Base-by-base conservation (phyloP, 2,888 invertebrate genomes). In the Cistogaster globosa region DNA sequence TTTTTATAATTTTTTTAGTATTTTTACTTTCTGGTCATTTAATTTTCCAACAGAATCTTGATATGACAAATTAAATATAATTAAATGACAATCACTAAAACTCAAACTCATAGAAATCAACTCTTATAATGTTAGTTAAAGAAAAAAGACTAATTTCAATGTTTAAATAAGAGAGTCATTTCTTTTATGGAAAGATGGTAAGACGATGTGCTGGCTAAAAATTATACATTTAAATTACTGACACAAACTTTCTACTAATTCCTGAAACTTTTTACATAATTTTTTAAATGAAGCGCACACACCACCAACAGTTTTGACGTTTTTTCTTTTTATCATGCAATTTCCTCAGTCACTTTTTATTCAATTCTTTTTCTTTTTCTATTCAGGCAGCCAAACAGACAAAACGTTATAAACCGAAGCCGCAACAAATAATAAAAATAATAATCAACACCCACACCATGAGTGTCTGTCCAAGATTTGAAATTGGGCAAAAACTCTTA, bases 391-490 rank as follows among this genome's bases (percentile, higher is more conserved):
- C 8, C 18, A 60, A 69, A 62, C 45, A 65, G 9, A n/a, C 84
- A 84, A 80, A 84, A 80, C 84, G 38, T 32, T n/a, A 62, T n/a
- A 76, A 67, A 84, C 84, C 80, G 84, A 72, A 84, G 84, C 84
- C 80, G 71, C 36, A 53, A 80, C 79, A 42, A 67, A 79, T 72
- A 79, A 76, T 71, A 72, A 72, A 80, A 83, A 71, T 71, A 84
- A 76, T 84, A 76, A 84, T 76, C 76, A 84, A 72, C 80, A 84
- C 84, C 84, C 68, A 84, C 84, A 68, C 84, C 55, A 36, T 22
- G 14, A 9, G n/a, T 42, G 51, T 36, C 71, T 2, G 63, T 57
- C 8, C 45, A n/a, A 18, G 12, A n/a, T n/a, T 51, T 22, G 22
- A 20, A 55, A n/a, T 20, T n/a, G 20, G 68, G 48, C 77, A n/a